Percentiles rank a stretch among this genome's conserved stretches.
These are phyloP conservation scores for Pollenia angustigena DNA, from an alignment of 2,888 invertebrate genomes.

Conservation along the genomic window DNA sequence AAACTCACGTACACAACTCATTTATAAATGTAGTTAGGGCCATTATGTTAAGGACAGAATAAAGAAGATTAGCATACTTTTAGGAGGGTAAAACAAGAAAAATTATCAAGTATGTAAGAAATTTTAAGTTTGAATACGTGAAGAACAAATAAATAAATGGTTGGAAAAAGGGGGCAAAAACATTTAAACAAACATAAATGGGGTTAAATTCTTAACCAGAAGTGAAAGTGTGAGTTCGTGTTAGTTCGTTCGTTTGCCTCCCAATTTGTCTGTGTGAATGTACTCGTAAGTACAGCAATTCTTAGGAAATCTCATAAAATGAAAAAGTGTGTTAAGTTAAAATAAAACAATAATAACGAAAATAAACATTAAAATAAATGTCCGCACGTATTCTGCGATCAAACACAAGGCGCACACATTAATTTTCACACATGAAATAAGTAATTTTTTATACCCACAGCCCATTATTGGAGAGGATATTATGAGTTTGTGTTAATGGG, in stretches of 20 bases:
- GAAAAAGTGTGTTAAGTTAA: slow-evolving; percentile 12
- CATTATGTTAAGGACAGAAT: neutral
- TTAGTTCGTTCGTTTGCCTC: neutral
- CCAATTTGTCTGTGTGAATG: neutral
- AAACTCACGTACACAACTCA: no score
- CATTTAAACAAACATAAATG: neutral
- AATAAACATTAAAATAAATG: slow-evolving; percentile 41
- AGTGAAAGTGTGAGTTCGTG: neutral
- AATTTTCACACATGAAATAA: slow-evolving; percentile 10
- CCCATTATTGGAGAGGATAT: no score
- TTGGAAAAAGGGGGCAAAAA: neutral
- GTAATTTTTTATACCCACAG: no score
- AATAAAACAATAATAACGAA: slow-evolving; percentile 26
- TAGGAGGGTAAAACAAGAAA: slow-evolving; percentile 1
- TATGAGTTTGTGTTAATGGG: no score
- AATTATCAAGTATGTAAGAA: slow-evolving; percentile 39
- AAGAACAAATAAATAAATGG: neutral
- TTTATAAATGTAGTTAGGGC: neutral
- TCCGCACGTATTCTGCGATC: slow-evolving; percentile 23
- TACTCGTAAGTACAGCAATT: neutral
- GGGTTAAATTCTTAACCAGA: slow-evolving; percentile 2
- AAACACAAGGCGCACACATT: slow-evolving; percentile 40
- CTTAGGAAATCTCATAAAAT: neutral
- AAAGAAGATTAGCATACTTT: slow-evolving; percentile 54
- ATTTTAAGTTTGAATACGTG: slow-evolving; percentile 38